Conservation (phyloP, 2,888 invertebrate genomes). For the Hirtodrosophila alboralis region DNA sequence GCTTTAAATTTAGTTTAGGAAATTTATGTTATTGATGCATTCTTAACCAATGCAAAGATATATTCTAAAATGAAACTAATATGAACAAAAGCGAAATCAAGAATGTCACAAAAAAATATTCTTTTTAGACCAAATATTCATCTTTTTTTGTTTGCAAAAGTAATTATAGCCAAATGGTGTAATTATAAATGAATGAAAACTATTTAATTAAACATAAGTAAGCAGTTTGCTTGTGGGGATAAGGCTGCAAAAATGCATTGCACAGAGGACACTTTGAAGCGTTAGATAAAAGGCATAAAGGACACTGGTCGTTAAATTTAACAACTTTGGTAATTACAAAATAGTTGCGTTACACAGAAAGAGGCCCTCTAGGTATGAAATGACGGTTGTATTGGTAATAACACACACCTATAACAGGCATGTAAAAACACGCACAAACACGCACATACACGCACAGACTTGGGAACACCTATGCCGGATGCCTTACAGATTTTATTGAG, state of each 20-base stretch:
- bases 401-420: conserved; percentile 33
- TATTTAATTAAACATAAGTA: conserved; percentile 46
- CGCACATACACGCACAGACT: not conserved
- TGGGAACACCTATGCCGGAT: conserved; percentile 47
- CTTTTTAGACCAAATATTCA: not conserved
- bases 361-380: conserved; percentile 26
- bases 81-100: too few species aligned
- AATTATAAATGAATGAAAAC: conserved; percentile 52
- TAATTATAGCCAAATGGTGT: conserved; percentile 52
- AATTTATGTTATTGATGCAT: too few species aligned
- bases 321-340: conserved; percentile 75
- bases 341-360: conserved; percentile 57
- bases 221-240: not conserved
- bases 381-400: conserved; percentile 50
- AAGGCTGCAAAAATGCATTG: conserved; percentile 10
- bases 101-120: too few species aligned
- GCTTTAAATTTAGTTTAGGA: too few species aligned
- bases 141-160: not conserved
- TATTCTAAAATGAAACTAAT: too few species aligned
- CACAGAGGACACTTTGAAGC: conserved; percentile 14
- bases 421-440: conserved; percentile 5
- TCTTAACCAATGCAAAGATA: too few species aligned
- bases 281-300: conserved; percentile 5
- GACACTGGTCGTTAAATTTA: conserved; percentile 60
- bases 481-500: conserved; percentile 70